A percentile compares a stretch with the other conserved stretches of the same genome.
These are phyloP conservation scores for Nemotelus pantherinus DNA, from an alignment of 2,888 invertebrate genomes.

Conservation along the genomic window DNA sequence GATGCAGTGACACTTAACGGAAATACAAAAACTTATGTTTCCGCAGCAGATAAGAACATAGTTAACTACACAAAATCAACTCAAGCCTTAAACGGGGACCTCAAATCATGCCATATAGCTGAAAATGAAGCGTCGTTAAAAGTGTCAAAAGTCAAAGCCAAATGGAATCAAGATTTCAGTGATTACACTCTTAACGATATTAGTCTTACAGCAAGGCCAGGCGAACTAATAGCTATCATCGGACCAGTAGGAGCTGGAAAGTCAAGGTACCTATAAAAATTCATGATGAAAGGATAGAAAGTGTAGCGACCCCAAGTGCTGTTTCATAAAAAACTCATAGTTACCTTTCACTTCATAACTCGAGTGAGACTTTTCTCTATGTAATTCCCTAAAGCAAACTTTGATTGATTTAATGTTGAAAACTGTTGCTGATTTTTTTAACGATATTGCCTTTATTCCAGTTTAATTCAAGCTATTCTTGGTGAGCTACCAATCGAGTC, in stretches of 20 bases:
- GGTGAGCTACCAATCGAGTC: constrained; percentile 66
- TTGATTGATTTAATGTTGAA: background rate
- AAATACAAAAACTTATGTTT: constrained; percentile 10
- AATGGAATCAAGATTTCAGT: constrained; percentile 71
- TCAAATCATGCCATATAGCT: constrained; percentile 55
- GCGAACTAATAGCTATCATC: constrained; percentile 74
- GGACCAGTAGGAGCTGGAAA: constrained; percentile 79
- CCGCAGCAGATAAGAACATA: constrained; percentile 28
- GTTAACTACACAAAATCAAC: background rate
- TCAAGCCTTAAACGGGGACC: constrained; percentile 28
- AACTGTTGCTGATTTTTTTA: background rate
- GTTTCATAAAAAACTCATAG: too few relatives aligned
- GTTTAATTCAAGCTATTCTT: constrained; percentile 68
- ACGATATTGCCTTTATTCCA: constrained; percentile 45
- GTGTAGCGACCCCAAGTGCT: too few relatives aligned
- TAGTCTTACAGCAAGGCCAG: constrained; percentile 72
- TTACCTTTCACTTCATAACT: too few relatives aligned
- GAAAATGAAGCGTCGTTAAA: constrained; percentile 65
- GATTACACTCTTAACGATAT: constrained; percentile 76
- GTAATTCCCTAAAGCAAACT: too few relatives aligned
- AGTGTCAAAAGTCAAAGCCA: constrained; percentile 73
- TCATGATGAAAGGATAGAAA: too few relatives aligned
- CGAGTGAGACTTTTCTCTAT: too few relatives aligned
- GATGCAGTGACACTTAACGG: constrained; percentile 23
- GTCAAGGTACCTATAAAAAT: constrained; percentile 56